Percentiles rank a stretch among this genome's conserved stretches.
phyloP scores from a whole-genome alignment of 1,140 invertebrate species.

The Acyrthosiphon pisum region DNA sequence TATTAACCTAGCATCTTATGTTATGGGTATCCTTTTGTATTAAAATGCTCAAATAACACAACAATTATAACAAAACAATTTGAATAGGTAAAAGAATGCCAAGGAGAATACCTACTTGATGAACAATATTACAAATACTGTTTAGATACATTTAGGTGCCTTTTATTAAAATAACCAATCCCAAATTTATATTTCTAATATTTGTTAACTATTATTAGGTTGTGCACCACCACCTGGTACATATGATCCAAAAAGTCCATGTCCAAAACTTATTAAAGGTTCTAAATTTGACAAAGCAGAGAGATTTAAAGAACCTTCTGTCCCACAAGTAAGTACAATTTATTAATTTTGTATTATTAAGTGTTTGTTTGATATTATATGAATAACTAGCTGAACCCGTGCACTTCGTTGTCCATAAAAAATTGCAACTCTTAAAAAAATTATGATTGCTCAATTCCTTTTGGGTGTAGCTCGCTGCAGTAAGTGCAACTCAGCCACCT shows the following conservation, averaged over 20 bases:
- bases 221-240: slow-evolving; percentile 49
- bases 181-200: background rate
- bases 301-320: slow-evolving; percentile 48
- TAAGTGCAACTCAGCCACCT: too few relatives aligned
- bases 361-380: background rate
- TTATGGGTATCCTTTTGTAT: too few relatives aligned
- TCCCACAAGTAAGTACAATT: background rate
- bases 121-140: too few relatives aligned
- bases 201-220: slow-evolving; percentile 22
- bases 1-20: too few relatives aligned
- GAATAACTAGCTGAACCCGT: too few relatives aligned
- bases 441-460: too few relatives aligned
- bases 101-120: too few relatives aligned
- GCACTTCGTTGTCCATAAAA: too few relatives aligned
- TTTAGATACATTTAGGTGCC: background rate
- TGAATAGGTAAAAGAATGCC: background rate
- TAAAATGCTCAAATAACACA: background rate
- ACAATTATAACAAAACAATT: too few relatives aligned
- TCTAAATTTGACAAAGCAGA: slow-evolving; percentile 26
- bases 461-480: too few relatives aligned
- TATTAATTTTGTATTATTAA: background rate
- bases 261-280: slow-evolving; percentile 36
- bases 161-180: background rate
- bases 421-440: too few relatives aligned
- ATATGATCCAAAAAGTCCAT: slow-evolving; percentile 52